These are phyloP conservation scores for Drosophila phalerata DNA, from an alignment of 2,888 invertebrate genomes.

Conservation along the genomic window DNA sequence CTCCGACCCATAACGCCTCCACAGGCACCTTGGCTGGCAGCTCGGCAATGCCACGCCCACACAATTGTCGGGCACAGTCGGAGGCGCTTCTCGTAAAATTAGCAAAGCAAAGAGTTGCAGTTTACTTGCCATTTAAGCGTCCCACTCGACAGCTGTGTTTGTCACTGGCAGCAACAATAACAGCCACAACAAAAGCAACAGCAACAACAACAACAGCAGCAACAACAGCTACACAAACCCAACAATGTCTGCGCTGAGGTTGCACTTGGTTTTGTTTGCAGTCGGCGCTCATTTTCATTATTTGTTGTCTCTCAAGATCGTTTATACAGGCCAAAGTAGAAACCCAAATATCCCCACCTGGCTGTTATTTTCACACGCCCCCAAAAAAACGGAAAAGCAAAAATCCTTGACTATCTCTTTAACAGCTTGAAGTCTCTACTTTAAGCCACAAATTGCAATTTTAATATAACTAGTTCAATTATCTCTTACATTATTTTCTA, in stretches of 20 bases:
- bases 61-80: conserved; percentile 58
- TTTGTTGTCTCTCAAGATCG: conserved; percentile 58
- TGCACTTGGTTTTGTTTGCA: conserved; percentile 55
- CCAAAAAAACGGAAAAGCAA: conserved; percentile 19
- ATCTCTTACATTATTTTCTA: neutral
- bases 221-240: conserved; percentile 26
- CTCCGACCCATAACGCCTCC: conserved; percentile 30
- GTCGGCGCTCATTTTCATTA: conserved; percentile 44
- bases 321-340: conserved; percentile 24
- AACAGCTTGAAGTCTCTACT: neutral
- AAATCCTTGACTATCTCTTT: neutral
- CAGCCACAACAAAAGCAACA: conserved; percentile 11
- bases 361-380: neutral
- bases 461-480: neutral
- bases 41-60: conserved; percentile 57
- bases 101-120: conserved; percentile 82
- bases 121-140: conserved; percentile 81
- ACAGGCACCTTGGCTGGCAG: conserved; percentile 48
- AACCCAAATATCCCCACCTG: conserved; percentile 36
- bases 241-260: conserved; percentile 47
- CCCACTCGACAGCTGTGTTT: conserved; percentile 79
- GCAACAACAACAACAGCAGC: conserved; percentile 22
- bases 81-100: conserved; percentile 56
- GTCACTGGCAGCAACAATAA: conserved; percentile 62
- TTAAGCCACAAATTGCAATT: too few species aligned